Base-by-base conservation (phyloP, 2,888 invertebrate genomes). In the Julus scandinavius region DNA sequence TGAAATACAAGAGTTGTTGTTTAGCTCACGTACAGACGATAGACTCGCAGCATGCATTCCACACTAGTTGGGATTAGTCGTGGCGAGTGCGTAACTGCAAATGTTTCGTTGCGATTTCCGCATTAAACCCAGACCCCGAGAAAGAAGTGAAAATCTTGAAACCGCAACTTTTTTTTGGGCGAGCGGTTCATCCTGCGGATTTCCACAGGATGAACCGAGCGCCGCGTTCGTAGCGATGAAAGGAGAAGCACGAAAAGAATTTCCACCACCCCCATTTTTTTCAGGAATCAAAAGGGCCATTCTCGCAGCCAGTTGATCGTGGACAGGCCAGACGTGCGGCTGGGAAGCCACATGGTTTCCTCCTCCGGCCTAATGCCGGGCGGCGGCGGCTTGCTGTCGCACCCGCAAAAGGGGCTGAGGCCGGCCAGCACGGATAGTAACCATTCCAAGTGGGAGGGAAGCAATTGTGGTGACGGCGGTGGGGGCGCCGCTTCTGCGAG, bases 281-380 rank as follows among this genome's bases (percentile, higher is more conserved):
- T 4, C 88, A 88, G 88, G 58, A 49, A 88, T 88, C 88, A 49
- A 85, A 88, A 88, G 86, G n/a, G 85, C 54, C 88, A 88, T 41
- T 40, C 50, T 29, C 49, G 88, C 54, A 88, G 86, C 63, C 88
- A 88, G 40, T n/a, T 54, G 88, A 85, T 86, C 54, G 72, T 87
- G 80, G 87, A 87, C n/a, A 41, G 87, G 63, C 80, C 63, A 13
- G 85, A 85, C n/a, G 85, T 41, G 85, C 85, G 85, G 17, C 85
- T 49, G 1, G 87, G 87, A 29, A 54, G 87, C 17, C 40, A 87
- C 29, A 7, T 11, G 40, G n/a, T 54, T 1, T 50, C 85, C 38
- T 20, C 29, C n/a, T 85, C 41, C 13, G 72, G 29, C 2, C 9
- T n/a, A n/a, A 29, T 85, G 85, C 20, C 85, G 17, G 13, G 54